phyloP scores from a whole-genome alignment of 2,888 invertebrate species.

The Pemphredon lugubris region DNA sequence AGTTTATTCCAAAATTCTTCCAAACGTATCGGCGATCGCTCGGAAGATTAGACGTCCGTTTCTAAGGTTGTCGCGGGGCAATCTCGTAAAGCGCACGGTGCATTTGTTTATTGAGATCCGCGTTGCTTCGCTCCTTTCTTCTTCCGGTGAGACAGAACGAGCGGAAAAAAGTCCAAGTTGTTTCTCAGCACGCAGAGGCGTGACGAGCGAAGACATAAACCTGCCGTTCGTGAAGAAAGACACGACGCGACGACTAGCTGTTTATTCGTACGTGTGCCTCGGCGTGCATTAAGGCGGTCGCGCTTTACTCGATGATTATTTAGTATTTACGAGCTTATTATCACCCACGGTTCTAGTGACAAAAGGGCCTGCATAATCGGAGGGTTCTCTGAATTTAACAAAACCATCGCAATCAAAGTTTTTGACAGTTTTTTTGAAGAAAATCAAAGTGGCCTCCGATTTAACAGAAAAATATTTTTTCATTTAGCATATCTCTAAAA shows the following conservation, averaged over 20 bases:
- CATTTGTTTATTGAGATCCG: not conserved
- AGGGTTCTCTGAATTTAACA: no score
- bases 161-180: constrained; percentile 11
- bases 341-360: no score
- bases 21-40: no score
- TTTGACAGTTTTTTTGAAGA: no score
- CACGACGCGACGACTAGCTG: constrained; percentile 47
- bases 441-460: no score
- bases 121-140: not conserved
- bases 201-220: constrained; percentile 68
- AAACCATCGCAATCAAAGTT: no score
- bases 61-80: no score
- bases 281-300: constrained; percentile 46
- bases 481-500: no score
- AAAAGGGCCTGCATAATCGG: no score
- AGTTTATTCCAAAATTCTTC: no score
- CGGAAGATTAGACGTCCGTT: no score
- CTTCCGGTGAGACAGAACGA: constrained; percentile 17
- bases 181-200: constrained; percentile 63
- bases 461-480: no score
- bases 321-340: constrained; percentile 70
- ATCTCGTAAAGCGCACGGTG: not conserved
- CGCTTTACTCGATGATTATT: constrained; percentile 65
- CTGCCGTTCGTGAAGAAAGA: constrained; percentile 57
- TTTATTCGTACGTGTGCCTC: constrained; percentile 39